Evolutionary conservation across 2,797 vertebrate species (phyloP).

Genomic region (Diglossa cyanea): DNA sequence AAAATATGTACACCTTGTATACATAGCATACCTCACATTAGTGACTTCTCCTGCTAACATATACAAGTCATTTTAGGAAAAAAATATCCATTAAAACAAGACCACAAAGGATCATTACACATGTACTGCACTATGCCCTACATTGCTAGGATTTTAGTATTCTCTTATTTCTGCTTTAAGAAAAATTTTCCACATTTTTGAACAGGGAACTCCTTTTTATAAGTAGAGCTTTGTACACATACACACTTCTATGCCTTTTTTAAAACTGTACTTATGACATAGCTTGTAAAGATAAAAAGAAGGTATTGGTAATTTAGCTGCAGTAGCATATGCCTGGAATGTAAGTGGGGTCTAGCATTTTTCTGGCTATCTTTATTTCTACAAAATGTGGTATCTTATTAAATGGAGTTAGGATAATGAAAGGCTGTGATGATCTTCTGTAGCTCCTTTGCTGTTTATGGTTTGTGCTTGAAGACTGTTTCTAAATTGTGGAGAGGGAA

Average conservation of each 20-base stretch:
- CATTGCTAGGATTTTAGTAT: background rate
- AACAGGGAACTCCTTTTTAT: background rate
- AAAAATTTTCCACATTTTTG: background rate
- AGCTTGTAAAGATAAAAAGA: background rate
- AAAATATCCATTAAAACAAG: background rate
- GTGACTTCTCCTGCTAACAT: background rate
- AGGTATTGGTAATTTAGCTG: background rate
- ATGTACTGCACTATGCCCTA: background rate
- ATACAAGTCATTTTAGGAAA: background rate
- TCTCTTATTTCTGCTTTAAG: background rate
- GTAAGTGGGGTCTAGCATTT: background rate
- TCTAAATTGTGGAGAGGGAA: background rate
- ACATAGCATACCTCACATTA: background rate
- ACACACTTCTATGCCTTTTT: background rate
- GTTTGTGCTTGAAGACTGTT: background rate
- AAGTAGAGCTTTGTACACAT: background rate
- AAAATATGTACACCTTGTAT: background rate
- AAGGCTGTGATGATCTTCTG: background rate
- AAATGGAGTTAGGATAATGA: background rate
- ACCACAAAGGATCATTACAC: background rate
- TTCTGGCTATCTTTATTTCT: background rate
- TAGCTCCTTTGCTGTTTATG: background rate
- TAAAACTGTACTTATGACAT: background rate
- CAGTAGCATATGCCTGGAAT: background rate
- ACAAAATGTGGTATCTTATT: background rate